Percentiles rank a stretch among this genome's conserved stretches.
Conservation (phyloP, 2,888 invertebrate species). For the Cremastinae sp. region DNA sequence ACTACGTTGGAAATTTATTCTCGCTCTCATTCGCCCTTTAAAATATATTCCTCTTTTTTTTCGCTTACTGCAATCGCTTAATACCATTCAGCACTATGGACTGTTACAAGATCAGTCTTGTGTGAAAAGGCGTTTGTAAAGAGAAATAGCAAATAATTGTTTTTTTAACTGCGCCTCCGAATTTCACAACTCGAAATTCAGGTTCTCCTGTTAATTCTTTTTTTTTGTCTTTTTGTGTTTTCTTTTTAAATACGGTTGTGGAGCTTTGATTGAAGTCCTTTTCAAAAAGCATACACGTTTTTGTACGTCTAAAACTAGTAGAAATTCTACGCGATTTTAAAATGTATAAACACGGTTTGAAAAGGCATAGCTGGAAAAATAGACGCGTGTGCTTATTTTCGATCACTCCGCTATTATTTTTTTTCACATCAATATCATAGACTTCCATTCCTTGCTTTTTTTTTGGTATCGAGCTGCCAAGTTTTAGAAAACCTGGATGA, state of each 20-base stretch:
- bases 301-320: conserved; percentile 63
- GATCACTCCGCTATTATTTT: conserved; percentile 52
- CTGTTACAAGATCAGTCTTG: conserved; percentile 61
- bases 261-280: conserved; percentile 40
- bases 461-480: conserved; percentile 78
- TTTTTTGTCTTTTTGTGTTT: conserved; percentile 8
- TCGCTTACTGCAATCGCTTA: conserved; percentile 6
- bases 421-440: conserved; percentile 37
- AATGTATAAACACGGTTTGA: conserved; percentile 71
- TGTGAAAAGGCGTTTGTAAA: conserved; percentile 60
- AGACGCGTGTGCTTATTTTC: conserved; percentile 71
- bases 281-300: conserved; percentile 27
- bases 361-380: conserved; percentile 77
- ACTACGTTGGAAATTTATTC: too few species aligned
- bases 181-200: conserved; percentile 35
- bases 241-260: conserved; percentile 5
- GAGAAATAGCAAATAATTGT: conserved; percentile 53
- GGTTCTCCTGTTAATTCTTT: conserved; percentile 10
- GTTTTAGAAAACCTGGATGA: conserved; percentile 70
- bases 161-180: conserved; percentile 62
- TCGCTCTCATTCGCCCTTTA: conserved; percentile 16
- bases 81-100: conserved; percentile 42
- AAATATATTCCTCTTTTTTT: conserved; percentile 1
- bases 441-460: conserved; percentile 60
- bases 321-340: conserved; percentile 66